Conservation (phyloP, 2,888 invertebrate species). For the Drosophila atripex region DNA sequence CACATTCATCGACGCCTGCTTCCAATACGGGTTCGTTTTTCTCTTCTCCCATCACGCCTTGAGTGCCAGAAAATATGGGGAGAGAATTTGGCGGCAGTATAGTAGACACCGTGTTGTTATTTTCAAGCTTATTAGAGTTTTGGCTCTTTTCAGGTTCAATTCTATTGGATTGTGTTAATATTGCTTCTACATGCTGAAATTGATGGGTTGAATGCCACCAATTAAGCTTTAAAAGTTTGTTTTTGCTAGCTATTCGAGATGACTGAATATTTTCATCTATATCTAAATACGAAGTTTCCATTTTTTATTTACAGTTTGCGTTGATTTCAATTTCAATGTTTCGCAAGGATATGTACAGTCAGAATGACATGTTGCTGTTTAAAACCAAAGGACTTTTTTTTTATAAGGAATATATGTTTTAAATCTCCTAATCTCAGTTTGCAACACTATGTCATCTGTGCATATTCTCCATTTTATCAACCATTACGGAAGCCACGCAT, state of each 20-base stretch:
- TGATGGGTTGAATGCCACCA: conserved; percentile 77
- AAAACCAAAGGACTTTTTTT: not conserved
- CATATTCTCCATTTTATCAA: conserved; percentile 12
- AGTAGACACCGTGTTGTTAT: conserved; percentile 50
- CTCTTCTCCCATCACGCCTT: not conserved
- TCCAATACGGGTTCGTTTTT: conserved; percentile 10
- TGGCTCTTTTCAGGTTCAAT: conserved; percentile 1
- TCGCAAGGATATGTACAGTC: conserved; percentile 28
- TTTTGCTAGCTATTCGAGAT: conserved; percentile 67
- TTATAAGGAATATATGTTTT: not conserved
- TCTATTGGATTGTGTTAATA: conserved; percentile 9
- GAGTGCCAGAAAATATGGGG: not conserved
- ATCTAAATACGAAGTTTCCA: not conserved
- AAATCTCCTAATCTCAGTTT: not conserved
- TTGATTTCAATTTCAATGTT: conserved; percentile 50
- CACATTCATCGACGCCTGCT: conserved; percentile 37
- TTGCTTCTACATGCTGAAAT: conserved; percentile 31
- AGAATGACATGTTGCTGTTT: not conserved
- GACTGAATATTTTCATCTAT: conserved; percentile 6
- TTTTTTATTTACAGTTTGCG: conserved; percentile 5
- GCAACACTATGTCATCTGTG: conserved; percentile 55
- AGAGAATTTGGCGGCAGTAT: conserved; percentile 43
- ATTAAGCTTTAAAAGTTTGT: conserved; percentile 71
- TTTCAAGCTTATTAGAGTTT: conserved; percentile 31
- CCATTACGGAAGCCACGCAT: not conserved